Base-by-base conservation (phyloP, 2,113 vertebrate species). In the Canis aureus region DNA sequence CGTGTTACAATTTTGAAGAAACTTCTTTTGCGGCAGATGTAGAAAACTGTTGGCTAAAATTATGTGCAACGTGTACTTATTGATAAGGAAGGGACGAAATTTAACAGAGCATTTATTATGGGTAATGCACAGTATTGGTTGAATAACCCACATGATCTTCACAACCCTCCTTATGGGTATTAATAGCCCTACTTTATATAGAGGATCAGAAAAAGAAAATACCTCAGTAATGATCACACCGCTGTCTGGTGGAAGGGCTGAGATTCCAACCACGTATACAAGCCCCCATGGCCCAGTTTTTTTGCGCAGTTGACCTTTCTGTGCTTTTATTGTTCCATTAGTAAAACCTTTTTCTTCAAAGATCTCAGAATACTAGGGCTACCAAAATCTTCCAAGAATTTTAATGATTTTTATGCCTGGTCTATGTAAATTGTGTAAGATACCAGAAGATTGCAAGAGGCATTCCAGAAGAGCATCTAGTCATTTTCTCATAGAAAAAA, bases 321-420 rank as follows among this genome's bases (percentile, higher is more conserved):
- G 3, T 29, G 17, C 2, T 51, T 62, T 64, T 71, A 57, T 12
- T 32, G 3, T 35, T 90, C 17, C 10, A 22, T 35, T 51, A 43
- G 11, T 95, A 27, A 73, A 71, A 84, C 23, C 5, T 1, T 53
- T 69, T 92, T 29, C 64, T 91, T 94, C 62, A 93, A 82, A 91
- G 12, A 19, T 71, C n/a, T 95, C 69, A 92, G 38, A 92, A 88
- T 27, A 51, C 32, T 91, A 79, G 11, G 3, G 19, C 71, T 91
- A 78, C 32, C 16, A 76, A 57, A 71, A 19, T 79, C 20, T 89
- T 86, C 15, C 15, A 88, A 96, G 16, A 59, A 35, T 83, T 57
- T 89, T 19, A 73, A 62, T 91, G 29, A 64, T 86, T 90, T 84
- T 49, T 90, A 64, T 67, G 13, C 1, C 11, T 15, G 1, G 3